Base-by-base conservation (phyloP, 2,797 vertebrate genomes). In the Rhinichthys osculus region DNA sequence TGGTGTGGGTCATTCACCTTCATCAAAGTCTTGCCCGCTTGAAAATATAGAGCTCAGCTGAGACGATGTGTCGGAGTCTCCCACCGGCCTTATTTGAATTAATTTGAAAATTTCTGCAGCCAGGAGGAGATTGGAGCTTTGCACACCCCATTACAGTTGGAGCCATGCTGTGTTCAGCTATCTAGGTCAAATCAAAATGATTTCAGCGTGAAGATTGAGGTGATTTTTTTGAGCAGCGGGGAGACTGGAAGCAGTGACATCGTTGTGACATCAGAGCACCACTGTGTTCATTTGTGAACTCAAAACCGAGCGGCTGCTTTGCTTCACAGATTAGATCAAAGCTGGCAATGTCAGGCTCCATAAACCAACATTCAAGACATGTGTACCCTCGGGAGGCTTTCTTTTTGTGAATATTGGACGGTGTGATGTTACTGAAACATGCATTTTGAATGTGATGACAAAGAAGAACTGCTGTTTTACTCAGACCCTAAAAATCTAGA, bases 261-360 rank as follows among this genome's bases (percentile, higher is more conserved):
- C 30, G 30, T 38, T 67, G 72, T 84, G 82, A 69, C 73, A 71
- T 78, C 62, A 85, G 83, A 70, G 57, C 44, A 23, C 30, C 66
- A 73, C n/a, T 16, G 30, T 52, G 21, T 76, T 85, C 30, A 54
- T 83, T 80, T 83, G 86, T 42, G 64, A 86, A 42, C 64, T 62
- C 71, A 85, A 59, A 47, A 81, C 17, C 2, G 30, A 67, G 47
- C 67, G 73, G 30, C 38, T 76, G 79, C 57, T 88, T 86, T 83
- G 57, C 62, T 42, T 70, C 57, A 30, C 59, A 78, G 72, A 83
- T 47, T 83, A 76, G 62, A 85, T 84, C 74, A 78, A 84, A 57
- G 47, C 35, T 78, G 73, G 64, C 83, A 84, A 78, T 78, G 74
- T 85, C 83, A 85, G 50, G 67, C 66, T 78, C 27, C 35, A 85